Evolutionary conservation across 2,113 vertebrate species (phyloP), one percentile per base, ranked within the genome.

Genomic region (Chascanopsetta lugubris): DNA sequence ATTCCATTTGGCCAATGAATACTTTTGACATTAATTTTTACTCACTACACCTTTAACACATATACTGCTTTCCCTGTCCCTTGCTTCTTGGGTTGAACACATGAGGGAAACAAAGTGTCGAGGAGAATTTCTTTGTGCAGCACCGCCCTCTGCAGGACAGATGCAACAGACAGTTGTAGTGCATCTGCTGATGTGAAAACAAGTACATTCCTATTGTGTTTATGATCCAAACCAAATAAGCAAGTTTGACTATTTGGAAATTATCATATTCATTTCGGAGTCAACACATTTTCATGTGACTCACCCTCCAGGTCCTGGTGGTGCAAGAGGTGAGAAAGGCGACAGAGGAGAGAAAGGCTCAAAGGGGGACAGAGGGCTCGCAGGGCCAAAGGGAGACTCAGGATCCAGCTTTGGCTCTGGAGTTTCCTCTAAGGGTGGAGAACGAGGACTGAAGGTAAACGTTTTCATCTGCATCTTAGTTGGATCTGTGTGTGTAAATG

Each of bases 341-440:
- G 86, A 90, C 17, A 53, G n/a, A 32, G 95, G 94, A 13, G 87
- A 93, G 25, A 92, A 80, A 40, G 94, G 93, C 0, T 43, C 5
- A 1, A 55, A 9, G 15, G 91, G 89, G n/a, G 85, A 89, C 32
- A 8, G 0, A 11, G 91, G 88, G 22, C 80, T 78, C 0, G 61
- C 47, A 0, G 95, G 94, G 36, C 73, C 89, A 0, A 96, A 95
- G 71, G 94, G 93, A 24, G 94, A 94, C 0, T 63, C 91, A 0
- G 8, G 78, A n/a, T 74, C 71, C n/a, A 25, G 74, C 3, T 0
- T 32, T 15, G 68, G 49, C 1, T 0, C 62, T n/a, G 51, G 65
- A n/a, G 70, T 45, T 26, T 60, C 72, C 9, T 67, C 76, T 24
- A 50, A 46, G 50, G 64, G 42, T 0, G 79, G 60, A 45, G 34